These are phyloP conservation scores for Euleptes europaea DNA, from an alignment of 2,113 vertebrate species.

Conservation along the genomic window DNA sequence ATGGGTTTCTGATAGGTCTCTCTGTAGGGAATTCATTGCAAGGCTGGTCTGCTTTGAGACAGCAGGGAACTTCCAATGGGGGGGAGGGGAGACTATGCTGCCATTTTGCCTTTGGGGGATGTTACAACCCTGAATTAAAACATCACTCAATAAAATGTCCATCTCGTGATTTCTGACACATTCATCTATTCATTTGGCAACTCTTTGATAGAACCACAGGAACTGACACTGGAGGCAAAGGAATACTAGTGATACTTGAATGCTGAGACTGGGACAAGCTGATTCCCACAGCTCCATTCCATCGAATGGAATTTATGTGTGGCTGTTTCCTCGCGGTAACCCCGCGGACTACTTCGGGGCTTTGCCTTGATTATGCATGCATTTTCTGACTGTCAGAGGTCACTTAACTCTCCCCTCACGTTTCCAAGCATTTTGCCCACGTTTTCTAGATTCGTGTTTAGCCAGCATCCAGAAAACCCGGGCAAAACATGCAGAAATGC, in stretches of 20 bases:
- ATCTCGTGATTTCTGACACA: background rate
- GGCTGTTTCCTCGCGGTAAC: no score
- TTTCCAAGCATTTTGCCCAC: no score
- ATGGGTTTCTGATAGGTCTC: slow-evolving; percentile 13
- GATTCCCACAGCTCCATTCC: no score
- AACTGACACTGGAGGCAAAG: background rate
- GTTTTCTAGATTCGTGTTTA: no score
- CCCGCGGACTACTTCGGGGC: no score
- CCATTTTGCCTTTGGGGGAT: slow-evolving; percentile 3
- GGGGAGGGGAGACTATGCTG: background rate
- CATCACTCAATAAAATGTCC: background rate
- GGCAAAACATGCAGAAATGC: no score
- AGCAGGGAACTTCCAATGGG: background rate
- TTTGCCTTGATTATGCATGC: no score
- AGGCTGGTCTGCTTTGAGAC: background rate
- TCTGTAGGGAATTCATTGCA: background rate
- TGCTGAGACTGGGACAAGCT: no score
- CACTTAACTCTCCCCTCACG: no score
- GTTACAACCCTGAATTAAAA: background rate
- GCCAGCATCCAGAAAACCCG: no score
- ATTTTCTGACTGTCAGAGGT: no score
- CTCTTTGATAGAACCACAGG: background rate
- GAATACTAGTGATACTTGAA: background rate
- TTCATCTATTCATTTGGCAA: background rate
- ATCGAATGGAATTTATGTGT: no score